phyloP scores from a whole-genome alignment of 1,140 invertebrate genomes.

The Copidosoma floridanum region DNA sequence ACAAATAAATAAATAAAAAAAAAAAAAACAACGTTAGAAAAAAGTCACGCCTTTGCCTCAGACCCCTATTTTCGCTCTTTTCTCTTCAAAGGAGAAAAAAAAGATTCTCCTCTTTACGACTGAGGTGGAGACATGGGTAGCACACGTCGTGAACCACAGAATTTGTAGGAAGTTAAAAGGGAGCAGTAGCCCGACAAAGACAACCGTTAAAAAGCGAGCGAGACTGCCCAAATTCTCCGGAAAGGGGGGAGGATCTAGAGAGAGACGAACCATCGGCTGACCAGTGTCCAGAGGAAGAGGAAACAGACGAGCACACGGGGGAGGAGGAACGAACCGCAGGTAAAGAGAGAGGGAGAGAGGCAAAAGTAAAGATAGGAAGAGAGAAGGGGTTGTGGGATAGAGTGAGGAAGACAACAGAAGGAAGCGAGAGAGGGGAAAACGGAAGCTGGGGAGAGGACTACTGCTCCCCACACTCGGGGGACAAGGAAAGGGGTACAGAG shows the following conservation, averaged over 20 bases:
- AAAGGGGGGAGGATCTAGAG: constrained; percentile 13
- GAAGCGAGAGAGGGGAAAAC: neutral
- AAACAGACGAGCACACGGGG: constrained; percentile 23
- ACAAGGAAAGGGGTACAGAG: neutral
- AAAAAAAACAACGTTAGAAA: neutral
- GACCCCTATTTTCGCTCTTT: no score
- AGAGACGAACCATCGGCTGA: constrained; percentile 12
- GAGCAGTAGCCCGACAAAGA: constrained; percentile 15
- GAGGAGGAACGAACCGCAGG: constrained; percentile 10
- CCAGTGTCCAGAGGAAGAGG: constrained; percentile 35
- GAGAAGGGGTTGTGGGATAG: constrained; percentile 36
- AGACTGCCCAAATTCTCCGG: no score
- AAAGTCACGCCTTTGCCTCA: no score
- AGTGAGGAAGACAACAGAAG: constrained; percentile 34
- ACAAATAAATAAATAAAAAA: no score
- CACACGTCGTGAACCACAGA: constrained; percentile 12
- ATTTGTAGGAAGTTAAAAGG: constrained; percentile 10
- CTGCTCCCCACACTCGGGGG: neutral
- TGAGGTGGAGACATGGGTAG: neutral
- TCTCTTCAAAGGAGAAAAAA: no score
- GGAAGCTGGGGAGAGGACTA: neutral
- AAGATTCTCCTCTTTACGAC: constrained; percentile 26
- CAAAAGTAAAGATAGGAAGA: constrained; percentile 26
- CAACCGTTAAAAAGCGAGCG: constrained; percentile 21
- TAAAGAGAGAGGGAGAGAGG: constrained; percentile 27